These are phyloP conservation scores for Homalodisca vitripennis DNA, from an alignment of 1,140 invertebrate genomes.

Conservation along the genomic window DNA sequence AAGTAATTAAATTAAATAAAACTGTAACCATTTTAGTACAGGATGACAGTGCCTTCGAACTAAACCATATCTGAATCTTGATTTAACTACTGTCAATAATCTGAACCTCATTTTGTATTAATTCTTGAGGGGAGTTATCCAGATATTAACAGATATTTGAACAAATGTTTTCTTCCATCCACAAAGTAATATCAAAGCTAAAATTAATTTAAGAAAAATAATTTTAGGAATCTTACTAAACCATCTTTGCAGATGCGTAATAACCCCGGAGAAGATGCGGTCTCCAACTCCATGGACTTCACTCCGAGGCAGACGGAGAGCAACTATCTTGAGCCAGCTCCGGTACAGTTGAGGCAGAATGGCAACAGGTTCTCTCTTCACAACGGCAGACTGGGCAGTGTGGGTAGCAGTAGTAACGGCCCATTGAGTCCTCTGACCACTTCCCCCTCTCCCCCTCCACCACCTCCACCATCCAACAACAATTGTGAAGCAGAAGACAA, in stretches of 20 bases:
- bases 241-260: slow-evolving; percentile 50
- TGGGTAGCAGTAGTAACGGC: slow-evolving; percentile 55
- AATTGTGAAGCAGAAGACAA: slow-evolving; percentile 41
- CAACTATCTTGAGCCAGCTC: slow-evolving; percentile 54
- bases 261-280: slow-evolving; percentile 48
- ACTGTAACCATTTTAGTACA: too few relatives aligned
- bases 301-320: slow-evolving; percentile 42
- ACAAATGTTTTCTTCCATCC: too few relatives aligned
- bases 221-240: too few relatives aligned
- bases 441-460: slow-evolving; percentile 47
- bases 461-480: slow-evolving; percentile 43
- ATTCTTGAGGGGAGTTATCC: too few relatives aligned
- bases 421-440: slow-evolving; percentile 55
- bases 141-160: too few relatives aligned
- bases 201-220: too few relatives aligned
- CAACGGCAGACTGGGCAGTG: slow-evolving; percentile 49
- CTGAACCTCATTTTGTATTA: too few relatives aligned
- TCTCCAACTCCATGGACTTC: slow-evolving; percentile 32
- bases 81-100: too few relatives aligned
- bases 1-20: too few relatives aligned
- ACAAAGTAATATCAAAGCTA: too few relatives aligned
- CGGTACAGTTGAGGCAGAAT: slow-evolving; percentile 45
- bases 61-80: too few relatives aligned
- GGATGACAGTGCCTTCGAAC: too few relatives aligned
- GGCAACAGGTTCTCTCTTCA: slow-evolving; percentile 46